These are phyloP conservation scores for Onychomys arenicola DNA, from an alignment of 2,797 vertebrate species.

Conservation along the genomic window DNA sequence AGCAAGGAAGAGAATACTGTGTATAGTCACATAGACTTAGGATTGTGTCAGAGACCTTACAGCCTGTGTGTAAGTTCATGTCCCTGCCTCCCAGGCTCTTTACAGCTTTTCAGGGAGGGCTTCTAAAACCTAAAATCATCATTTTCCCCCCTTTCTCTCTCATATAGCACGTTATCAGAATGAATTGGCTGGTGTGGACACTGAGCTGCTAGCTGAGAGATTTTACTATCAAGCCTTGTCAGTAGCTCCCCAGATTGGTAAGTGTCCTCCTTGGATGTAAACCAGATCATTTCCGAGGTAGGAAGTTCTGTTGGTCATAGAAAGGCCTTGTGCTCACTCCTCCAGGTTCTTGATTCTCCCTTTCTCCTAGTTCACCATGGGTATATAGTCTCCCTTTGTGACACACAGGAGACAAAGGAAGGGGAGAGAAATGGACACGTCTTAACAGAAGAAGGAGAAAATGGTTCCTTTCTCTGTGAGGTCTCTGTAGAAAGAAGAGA, in stretches of 20 bases:
- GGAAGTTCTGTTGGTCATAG: background rate
- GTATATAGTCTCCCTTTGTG: background rate
- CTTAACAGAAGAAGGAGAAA: background rate
- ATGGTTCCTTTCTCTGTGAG: background rate
- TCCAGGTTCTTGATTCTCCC: background rate
- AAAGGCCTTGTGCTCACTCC: background rate
- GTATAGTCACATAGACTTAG: slow-evolving; percentile 15
- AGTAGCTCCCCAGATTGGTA: slow-evolving; percentile 96
- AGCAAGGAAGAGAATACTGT: slow-evolving; percentile 34
- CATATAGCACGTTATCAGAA: slow-evolving; percentile 97
- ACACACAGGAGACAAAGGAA: background rate
- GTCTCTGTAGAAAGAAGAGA: background rate
- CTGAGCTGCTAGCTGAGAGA: slow-evolving; percentile 95
- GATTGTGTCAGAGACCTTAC: background rate
- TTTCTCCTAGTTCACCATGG: background rate
- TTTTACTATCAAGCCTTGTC: slow-evolving; percentile 98
- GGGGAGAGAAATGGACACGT: background rate
- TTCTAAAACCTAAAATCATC: background rate
- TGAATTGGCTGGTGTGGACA: slow-evolving; percentile 96
- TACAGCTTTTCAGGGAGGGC: background rate
- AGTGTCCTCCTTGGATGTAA: slow-evolving; percentile 82
- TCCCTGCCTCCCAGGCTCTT: slow-evolving; percentile 7
- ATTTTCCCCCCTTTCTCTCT: background rate
- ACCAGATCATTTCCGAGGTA: background rate
- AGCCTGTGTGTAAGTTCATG: background rate